Evolutionary conservation across 2,888 invertebrate genomes (phyloP).

Genomic region (Ligdia adustata): DNA sequence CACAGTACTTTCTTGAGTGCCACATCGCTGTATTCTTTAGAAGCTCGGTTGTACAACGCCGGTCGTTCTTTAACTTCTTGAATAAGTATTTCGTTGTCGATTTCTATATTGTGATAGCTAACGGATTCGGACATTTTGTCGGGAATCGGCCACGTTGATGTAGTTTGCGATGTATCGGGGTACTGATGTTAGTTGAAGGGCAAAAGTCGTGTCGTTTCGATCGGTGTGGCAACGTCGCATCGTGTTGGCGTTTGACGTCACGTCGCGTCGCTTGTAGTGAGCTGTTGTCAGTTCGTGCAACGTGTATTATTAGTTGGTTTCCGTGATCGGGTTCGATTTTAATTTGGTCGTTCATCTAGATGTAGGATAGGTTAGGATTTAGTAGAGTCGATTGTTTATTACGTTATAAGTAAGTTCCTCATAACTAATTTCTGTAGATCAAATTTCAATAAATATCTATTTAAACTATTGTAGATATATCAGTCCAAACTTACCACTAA

Average conservation of each 20-base stretch:
- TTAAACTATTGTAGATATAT: too few species aligned
- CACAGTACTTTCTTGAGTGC: constrained; percentile 9
- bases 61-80: constrained; percentile 15
- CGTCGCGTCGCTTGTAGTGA: background rate
- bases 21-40: constrained; percentile 13
- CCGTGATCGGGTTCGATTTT: too few species aligned
- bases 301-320: background rate
- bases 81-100: constrained; percentile 16
- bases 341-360: too few species aligned
- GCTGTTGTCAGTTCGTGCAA: constrained; percentile 12
- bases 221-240: too few species aligned
- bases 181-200: constrained; percentile 12
- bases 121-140: constrained; percentile 7
- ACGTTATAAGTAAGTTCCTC: too few species aligned
- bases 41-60: constrained; percentile 12
- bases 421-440: too few species aligned
- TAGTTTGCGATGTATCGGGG: constrained; percentile 8
- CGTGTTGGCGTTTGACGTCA: constrained; percentile 3
- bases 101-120: background rate
- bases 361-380: too few species aligned
- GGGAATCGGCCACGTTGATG: constrained; percentile 6
- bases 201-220: constrained; percentile 17
- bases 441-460: too few species aligned
- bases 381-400: too few species aligned
- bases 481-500: too few species aligned